Evolutionary conservation across 2,888 invertebrate genomes (phyloP).

Genomic region (Herminia tarsipennalis): DNA sequence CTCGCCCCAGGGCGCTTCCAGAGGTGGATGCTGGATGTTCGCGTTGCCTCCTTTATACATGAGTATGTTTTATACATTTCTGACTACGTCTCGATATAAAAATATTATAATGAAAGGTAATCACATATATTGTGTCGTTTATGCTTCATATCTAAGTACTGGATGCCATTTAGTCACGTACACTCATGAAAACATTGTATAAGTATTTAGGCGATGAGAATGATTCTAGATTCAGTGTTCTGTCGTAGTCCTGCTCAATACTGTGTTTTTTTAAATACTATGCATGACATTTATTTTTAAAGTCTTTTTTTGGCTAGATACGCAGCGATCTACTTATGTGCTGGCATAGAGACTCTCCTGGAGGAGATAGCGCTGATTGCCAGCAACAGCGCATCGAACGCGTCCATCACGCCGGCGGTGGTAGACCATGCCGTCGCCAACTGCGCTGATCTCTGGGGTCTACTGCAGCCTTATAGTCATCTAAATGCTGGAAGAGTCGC

Average conservation of each 20-base stretch:
- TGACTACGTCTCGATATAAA: no score
- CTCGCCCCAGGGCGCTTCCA: slow-evolving; percentile 95
- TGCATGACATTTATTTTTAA: neutral
- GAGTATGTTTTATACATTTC: slow-evolving; percentile 85
- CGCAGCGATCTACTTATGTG: slow-evolving; percentile 95
- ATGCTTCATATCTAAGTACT: no score
- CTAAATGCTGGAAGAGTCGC: slow-evolving; percentile 95
- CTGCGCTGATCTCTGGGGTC: slow-evolving; percentile 95
- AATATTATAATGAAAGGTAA: no score
- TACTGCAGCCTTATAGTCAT: slow-evolving; percentile 96
- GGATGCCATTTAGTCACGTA: no score
- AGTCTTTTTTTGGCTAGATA: slow-evolving; percentile 81
- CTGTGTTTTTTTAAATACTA: neutral
- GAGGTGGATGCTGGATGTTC: slow-evolving; percentile 97
- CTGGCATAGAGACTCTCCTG: slow-evolving; percentile 94
- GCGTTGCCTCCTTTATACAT: slow-evolving; percentile 93
- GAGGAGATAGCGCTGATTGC: slow-evolving; percentile 90
- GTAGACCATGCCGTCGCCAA: slow-evolving; percentile 94
- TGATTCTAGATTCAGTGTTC: no score
- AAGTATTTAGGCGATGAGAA: no score
- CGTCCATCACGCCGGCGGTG: slow-evolving; percentile 92
- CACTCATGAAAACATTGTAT: no score
- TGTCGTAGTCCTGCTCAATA: no score
- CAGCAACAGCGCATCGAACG: slow-evolving; percentile 49
- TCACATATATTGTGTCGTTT: no score